Base-by-base conservation (phyloP, 2,797 vertebrate genomes). In the Knipowitschia caucasica region DNA sequence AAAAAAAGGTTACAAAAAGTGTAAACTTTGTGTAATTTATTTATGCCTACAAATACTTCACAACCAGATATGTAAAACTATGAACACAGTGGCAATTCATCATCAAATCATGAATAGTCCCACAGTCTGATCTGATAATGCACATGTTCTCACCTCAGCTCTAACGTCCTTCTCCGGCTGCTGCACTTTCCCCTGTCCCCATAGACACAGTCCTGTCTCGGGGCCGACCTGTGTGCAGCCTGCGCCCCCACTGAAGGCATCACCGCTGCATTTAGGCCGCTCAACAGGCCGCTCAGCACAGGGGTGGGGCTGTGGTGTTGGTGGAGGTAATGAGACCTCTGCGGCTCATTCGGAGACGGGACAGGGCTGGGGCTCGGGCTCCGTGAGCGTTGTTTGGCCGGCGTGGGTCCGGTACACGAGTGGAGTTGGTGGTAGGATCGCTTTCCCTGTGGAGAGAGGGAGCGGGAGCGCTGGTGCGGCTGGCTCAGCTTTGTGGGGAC, bases 321-420 rank as follows among this genome's bases (percentile, higher is more conserved):
- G 11, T 55, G 59, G 21, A 59, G 36, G 59, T 72, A 70, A 54
- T 59, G 72, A 38, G 69, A 31, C 5, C 47, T 69, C 29, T 80
- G 81, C 25, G 76, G 83, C 33, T 94, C 91, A 3, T 93, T 92
- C 57, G 80, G 80, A 2, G 62, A 81, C 6, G 91, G 84, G 60
- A 93, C 93, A 31, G 94, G 94, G 64, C 95, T 96, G 65, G 95
- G 94, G 63, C 95, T 96, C 62, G 95, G 94, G 81, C 89, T 97
- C 43, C 93, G 87, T 34, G 95, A 95, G 46, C 89, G 93, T 63
- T 90, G 91, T 64, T 94, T 93, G 38, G 82, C 43, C 2, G 85
- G 86, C 61, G 85, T 81, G 21, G 64, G 78, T 38, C 83, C 86
- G 50, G 89, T 86, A 75, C 82, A 84, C 53, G 90, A 82, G 63